phyloP scores from a whole-genome alignment of 2,888 invertebrate species.

The Stenodema calcarata region DNA sequence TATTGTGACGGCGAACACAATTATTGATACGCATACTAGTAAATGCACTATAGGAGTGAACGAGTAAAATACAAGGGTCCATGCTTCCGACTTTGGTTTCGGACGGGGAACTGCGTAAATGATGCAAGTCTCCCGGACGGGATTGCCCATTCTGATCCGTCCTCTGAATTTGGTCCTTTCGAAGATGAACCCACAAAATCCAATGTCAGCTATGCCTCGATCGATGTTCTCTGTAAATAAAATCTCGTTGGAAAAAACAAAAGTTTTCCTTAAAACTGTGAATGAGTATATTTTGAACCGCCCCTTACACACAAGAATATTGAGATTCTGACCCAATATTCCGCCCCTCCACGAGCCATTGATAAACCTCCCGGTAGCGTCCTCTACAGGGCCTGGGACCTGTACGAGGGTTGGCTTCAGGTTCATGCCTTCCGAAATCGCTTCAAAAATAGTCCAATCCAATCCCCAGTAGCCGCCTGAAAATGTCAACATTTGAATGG shows the following conservation, averaged over 20 bases:
- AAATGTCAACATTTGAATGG: neutral
- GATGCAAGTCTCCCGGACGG: neutral
- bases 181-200: conserved; percentile 34
- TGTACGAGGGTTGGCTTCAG: neutral
- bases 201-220: conserved; percentile 11
- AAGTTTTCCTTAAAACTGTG: no score
- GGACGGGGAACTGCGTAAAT: neutral
- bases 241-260: no score
- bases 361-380: neutral
- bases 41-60: neutral
- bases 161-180: neutral
- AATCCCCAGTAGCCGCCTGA: neutral
- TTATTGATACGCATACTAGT: neutral
- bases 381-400: neutral
- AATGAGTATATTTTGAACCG: no score
- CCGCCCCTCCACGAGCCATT: neutral
- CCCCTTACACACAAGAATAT: no score
- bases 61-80: neutral
- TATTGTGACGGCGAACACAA: neutral
- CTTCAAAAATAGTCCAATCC: neutral
- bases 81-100: neutral
- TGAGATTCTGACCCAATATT: neutral
- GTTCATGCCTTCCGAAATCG: neutral
- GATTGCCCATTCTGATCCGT: neutral
- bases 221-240: neutral